Evolutionary conservation across 2,888 invertebrate genomes (phyloP).

Genomic region (Acrocera orbiculus): DNA sequence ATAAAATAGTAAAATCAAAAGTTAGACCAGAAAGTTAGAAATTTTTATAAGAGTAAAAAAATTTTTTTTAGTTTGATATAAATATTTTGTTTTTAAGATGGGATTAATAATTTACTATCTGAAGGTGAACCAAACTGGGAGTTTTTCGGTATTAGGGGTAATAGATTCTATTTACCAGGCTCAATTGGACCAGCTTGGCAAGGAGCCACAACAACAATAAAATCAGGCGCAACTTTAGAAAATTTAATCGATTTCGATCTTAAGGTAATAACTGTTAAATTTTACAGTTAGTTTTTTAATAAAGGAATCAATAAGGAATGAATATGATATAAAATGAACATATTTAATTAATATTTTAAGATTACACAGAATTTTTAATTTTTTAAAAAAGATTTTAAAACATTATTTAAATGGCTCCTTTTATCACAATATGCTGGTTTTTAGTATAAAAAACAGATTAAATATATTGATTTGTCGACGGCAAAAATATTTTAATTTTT

Average conservation of each 20-base stretch:
- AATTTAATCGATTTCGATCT: slow-evolving; percentile 20
- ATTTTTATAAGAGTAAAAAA: neutral
- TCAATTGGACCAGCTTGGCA: slow-evolving; percentile 52
- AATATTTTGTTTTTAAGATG: slow-evolving; percentile 14
- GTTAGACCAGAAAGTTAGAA: slow-evolving; percentile 1
- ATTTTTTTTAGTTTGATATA: neutral
- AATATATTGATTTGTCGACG: no score
- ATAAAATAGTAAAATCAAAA: slow-evolving; percentile 2
- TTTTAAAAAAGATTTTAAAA: no score
- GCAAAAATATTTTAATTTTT: no score
- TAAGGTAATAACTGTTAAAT: slow-evolving; percentile 17
- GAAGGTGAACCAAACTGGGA: slow-evolving; percentile 43
- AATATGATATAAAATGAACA: no score
- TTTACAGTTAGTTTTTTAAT: no score
- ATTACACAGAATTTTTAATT: no score
- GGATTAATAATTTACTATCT: slow-evolving; percentile 20
- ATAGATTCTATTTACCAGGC: slow-evolving; percentile 51
- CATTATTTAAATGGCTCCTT: no score
- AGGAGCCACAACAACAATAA: slow-evolving; percentile 37
- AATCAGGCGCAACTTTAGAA: slow-evolving; percentile 17
- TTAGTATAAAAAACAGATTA: no score
- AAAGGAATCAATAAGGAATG: no score
- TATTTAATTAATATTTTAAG: no score
- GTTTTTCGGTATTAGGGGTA: slow-evolving; percentile 42
- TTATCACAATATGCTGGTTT: no score